Conservation (phyloP, 2,113 vertebrate genomes). For the Colossoma macropomum region DNA sequence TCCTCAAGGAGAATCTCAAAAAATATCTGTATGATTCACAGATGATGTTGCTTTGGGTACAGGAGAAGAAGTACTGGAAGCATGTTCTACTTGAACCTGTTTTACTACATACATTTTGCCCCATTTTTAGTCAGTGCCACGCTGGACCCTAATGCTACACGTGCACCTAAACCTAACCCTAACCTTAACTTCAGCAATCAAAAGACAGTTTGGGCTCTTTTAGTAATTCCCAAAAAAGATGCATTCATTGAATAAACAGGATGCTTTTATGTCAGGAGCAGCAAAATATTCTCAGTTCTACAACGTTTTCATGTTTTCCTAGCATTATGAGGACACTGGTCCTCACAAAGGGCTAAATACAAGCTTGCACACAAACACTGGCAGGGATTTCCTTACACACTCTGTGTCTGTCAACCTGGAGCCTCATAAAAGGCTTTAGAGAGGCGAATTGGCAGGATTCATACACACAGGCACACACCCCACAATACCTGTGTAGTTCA, state of each 20-base stretch:
- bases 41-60: too few relatives aligned
- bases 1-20: too few relatives aligned
- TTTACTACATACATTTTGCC: too few relatives aligned
- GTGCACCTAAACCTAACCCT: too few relatives aligned
- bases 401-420: conserved; percentile 14
- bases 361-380: not conserved
- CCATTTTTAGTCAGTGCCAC: too few relatives aligned
- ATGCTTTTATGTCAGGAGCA: not conserved
- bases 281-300: not conserved
- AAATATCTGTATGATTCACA: too few relatives aligned
- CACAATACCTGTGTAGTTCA: not conserved
- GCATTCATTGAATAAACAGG: not conserved
- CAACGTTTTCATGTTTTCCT: not conserved
- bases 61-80: too few relatives aligned
- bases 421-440: conserved; percentile 25
- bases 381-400: not conserved
- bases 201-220: too few relatives aligned
- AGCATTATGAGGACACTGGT: not conserved
- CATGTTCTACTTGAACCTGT: too few relatives aligned
- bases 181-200: too few relatives aligned
- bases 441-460: not conserved
- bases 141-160: too few relatives aligned
- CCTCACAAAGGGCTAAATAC: not conserved
- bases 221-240: not conserved
- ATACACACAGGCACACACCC: not conserved